phyloP scores from a whole-genome alignment of 23 tunicate species.

The Halocynthia aurantium region DNA sequence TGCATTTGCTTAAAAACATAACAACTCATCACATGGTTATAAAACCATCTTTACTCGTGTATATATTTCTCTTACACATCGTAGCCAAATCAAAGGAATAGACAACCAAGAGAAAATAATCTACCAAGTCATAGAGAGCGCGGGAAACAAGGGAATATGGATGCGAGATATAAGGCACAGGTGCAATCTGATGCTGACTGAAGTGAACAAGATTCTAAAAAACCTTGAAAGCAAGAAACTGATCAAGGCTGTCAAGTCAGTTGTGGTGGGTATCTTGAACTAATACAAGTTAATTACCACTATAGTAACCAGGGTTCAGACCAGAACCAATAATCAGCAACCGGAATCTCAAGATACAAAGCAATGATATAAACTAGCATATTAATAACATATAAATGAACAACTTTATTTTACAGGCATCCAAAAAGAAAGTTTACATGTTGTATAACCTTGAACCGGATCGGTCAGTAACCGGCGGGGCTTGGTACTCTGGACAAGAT shows the following conservation, averaged over 20 bases:
- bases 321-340: too few species aligned
- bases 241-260: slow-evolving; percentile 90
- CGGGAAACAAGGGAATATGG: slow-evolving; percentile 94
- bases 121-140: slow-evolving; percentile 82
- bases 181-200: slow-evolving; percentile 90
- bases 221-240: slow-evolving; percentile 82
- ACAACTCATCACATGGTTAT: not conserved
- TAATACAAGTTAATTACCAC: too few species aligned
- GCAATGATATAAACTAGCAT: not conserved
- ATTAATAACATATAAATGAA: not conserved
- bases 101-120: slow-evolving; percentile 82
- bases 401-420: slow-evolving; percentile 34
- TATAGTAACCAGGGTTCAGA: too few species aligned
- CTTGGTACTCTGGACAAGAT: slow-evolving; percentile 87
- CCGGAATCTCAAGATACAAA: too few species aligned
- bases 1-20: not conserved
- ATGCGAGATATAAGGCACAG: slow-evolving; percentile 67
- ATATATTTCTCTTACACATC: not conserved
- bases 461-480: slow-evolving; percentile 91
- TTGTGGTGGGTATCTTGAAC: slow-evolving; percentile 33
- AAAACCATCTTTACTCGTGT: not conserved
- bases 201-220: slow-evolving; percentile 79
- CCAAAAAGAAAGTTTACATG: slow-evolving; percentile 86
- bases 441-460: slow-evolving; percentile 79
- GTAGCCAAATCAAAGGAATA: slow-evolving; percentile 72